Conservation (phyloP, 2,113 vertebrate species). For the Callaeas wilsoni region DNA sequence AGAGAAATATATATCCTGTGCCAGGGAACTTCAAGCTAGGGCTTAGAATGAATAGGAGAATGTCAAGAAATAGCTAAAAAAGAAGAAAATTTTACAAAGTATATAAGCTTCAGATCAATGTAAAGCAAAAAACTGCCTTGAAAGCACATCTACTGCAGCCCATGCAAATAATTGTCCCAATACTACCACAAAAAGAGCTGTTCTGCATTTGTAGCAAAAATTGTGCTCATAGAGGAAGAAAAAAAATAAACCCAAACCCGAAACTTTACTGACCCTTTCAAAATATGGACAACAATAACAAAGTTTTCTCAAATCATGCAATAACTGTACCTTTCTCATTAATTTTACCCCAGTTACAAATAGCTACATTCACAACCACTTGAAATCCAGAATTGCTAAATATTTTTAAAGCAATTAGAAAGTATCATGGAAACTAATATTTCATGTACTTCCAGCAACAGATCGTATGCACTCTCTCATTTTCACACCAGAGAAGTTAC, state of each 20-base stretch:
- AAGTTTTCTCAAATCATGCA: neutral
- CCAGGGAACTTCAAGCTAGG: neutral
- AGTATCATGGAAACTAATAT: neutral
- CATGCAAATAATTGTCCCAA: neutral
- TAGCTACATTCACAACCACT: neutral
- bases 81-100: neutral
- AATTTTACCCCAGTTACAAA: neutral
- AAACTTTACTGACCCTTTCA: neutral
- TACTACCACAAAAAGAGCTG: neutral
- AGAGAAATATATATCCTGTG: neutral
- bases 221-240: neutral
- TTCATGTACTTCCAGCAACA: neutral
- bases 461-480: neutral
- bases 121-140: neutral
- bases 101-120: neutral
- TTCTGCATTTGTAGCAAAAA: neutral
- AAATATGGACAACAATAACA: neutral
- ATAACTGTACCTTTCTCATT: neutral
- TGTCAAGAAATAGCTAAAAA: neutral
- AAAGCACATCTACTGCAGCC: neutral
- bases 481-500: neutral
- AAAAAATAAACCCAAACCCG: neutral
- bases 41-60: neutral
- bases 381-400: neutral
- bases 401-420: neutral